phyloP scores from a whole-genome alignment of 2,113 vertebrate genomes.

The Sapajus apella region DNA sequence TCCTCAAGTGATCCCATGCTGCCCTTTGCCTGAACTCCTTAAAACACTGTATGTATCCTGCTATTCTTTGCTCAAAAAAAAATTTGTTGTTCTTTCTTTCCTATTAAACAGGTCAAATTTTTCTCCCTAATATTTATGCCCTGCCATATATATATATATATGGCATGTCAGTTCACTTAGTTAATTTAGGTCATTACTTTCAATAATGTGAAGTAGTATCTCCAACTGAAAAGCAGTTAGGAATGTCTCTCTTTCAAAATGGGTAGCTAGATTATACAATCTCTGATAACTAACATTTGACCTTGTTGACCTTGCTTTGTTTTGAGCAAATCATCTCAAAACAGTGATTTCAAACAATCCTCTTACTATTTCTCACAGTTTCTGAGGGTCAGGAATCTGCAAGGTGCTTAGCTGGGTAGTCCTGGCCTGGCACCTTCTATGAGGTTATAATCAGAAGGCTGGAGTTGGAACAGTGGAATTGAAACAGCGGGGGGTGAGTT shows the following conservation, averaged over 20 bases:
- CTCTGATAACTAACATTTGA: background rate
- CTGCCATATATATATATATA: background rate
- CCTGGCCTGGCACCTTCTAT: background rate
- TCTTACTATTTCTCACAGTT: background rate
- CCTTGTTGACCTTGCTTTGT: background rate
- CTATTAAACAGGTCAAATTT: background rate
- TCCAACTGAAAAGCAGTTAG: background rate
- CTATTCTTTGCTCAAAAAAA: background rate
- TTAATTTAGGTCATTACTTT: background rate
- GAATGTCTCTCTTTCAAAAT: background rate
- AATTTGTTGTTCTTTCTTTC: too few species aligned
- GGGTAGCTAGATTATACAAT: background rate
- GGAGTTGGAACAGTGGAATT: background rate
- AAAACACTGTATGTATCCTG: background rate
- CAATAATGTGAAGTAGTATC: background rate
- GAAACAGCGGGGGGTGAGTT: background rate
- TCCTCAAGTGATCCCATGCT: background rate
- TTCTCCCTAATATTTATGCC: background rate
- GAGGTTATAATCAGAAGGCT: background rate
- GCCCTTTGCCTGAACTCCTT: background rate
- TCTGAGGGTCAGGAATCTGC: background rate
- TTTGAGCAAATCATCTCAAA: background rate
- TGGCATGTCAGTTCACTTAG: too few species aligned
- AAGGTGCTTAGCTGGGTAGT: background rate
- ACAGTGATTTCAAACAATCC: background rate